Percentiles rank a stretch among this genome's conserved stretches.
Evolutionary conservation across 2,797 vertebrate genomes (phyloP).

Genomic region (Rhinichthys osculus): DNA sequence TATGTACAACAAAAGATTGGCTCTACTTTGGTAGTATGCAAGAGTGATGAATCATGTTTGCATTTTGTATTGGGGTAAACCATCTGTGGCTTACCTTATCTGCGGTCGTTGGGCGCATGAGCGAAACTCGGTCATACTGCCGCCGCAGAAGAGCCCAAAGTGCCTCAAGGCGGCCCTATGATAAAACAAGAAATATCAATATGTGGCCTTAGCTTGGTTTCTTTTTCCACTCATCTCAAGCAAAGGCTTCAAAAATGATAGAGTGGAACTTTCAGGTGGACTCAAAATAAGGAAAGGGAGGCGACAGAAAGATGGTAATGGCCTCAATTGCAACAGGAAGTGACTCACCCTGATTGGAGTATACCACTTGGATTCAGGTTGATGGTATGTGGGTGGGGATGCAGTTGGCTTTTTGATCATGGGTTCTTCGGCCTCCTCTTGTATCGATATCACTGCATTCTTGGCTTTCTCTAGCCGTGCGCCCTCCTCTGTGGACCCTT

Average conservation of each 20-base stretch:
- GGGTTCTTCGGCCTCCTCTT: slow-evolving; percentile 84
- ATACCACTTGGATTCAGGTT: slow-evolving; percentile 90
- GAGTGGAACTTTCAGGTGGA: neutral
- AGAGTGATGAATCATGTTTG: neutral
- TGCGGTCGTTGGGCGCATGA: slow-evolving; percentile 91
- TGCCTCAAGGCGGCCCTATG: slow-evolving; percentile 92
- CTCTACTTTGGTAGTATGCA: neutral
- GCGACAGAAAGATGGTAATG: neutral
- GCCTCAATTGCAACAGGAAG: neutral
- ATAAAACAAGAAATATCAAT: neutral
- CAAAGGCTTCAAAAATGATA: neutral
- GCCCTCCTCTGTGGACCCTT: slow-evolving; percentile 96
- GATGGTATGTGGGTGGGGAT: slow-evolving; percentile 71
- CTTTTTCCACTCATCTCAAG: neutral
- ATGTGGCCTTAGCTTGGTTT: neutral
- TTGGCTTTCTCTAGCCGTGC: slow-evolving; percentile 94
- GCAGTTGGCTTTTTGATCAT: slow-evolving; percentile 74
- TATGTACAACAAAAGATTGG: neutral
- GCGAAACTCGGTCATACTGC: slow-evolving; percentile 91
- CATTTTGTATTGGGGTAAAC: neutral
- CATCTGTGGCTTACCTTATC: slow-evolving; percentile 85
- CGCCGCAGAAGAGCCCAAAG: slow-evolving; percentile 90
- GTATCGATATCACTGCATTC: slow-evolving; percentile 89
- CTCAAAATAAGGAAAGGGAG: neutral
- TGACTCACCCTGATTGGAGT: slow-evolving; percentile 90